Evolutionary conservation across 2,113 vertebrate species (phyloP).

Genomic region (Eretmodus cyanostictus): DNA sequence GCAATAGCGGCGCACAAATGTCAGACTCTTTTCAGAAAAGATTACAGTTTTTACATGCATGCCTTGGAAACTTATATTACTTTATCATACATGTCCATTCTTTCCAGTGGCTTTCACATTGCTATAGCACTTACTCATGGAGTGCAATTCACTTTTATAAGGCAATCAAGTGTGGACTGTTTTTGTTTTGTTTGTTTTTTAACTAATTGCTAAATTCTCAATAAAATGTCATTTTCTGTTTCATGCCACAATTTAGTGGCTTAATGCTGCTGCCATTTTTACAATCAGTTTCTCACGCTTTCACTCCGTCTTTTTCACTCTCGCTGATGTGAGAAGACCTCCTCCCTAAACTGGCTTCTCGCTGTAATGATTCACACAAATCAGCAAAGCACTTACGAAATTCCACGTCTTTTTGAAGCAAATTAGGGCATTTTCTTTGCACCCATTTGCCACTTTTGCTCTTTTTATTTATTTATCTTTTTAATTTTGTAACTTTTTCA

Average conservation of each 20-base stretch:
- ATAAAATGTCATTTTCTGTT: background rate
- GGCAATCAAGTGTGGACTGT: background rate
- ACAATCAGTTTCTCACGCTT: conserved; percentile 22
- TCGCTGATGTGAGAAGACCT: conserved; percentile 26
- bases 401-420: background rate
- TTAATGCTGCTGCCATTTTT: conserved; percentile 42
- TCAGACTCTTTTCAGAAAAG: conserved; percentile 35
- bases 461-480: background rate
- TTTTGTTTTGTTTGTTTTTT: background rate
- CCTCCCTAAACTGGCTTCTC: background rate
- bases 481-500: background rate
- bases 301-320: conserved; percentile 13
- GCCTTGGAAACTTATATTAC: background rate
- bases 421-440: conserved; percentile 1
- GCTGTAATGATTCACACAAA: conserved; percentile 7
- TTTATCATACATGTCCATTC: conserved; percentile 14
- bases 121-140: background rate
- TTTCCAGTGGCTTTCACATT: background rate
- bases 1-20: background rate
- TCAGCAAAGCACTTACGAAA: background rate
- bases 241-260: background rate
- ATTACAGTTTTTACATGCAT: conserved; percentile 26
- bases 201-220: background rate
- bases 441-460: background rate
- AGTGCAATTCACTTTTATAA: background rate